Percentiles rank a stretch among this genome's conserved stretches.
phyloP scores from a whole-genome alignment of 1,140 invertebrate species.

The Heterodera schachtii region DNA sequence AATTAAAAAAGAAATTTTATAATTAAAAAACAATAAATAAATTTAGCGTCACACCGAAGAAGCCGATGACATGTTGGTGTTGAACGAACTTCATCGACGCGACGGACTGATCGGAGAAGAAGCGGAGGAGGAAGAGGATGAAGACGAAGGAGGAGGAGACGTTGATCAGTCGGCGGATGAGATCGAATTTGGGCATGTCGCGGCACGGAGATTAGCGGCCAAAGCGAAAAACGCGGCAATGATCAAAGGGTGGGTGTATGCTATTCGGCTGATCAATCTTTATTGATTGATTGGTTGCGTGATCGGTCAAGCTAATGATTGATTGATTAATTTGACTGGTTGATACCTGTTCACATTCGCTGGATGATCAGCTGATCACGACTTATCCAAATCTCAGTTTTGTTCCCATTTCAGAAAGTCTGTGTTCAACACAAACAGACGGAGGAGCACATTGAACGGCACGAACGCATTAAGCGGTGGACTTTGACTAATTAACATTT shows the following conservation, averaged over 20 bases:
- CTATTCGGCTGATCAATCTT: no score
- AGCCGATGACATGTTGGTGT: neutral
- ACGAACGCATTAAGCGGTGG: neutral
- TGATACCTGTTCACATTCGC: no score
- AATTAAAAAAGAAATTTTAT: neutral
- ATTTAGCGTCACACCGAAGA: neutral
- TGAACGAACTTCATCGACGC: slow-evolving; percentile 16
- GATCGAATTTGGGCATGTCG: neutral
- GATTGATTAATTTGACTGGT: no score
- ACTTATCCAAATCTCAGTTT: neutral
- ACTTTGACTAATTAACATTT: neutral
- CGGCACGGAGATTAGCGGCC: neutral
- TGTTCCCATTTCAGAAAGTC: neutral
- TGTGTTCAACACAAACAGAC: neutral
- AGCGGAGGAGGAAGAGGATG: neutral
- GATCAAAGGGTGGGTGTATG: no score
- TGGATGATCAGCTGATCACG: no score
- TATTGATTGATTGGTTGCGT: no score
- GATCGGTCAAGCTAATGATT: no score
- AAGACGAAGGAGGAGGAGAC: neutral
- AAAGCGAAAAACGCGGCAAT: neutral
- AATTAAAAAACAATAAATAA: neutral
- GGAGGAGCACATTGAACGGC: neutral
- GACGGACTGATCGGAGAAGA: neutral
- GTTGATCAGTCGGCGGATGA: neutral